Percentiles rank a stretch among this genome's conserved stretches.
phyloP scores from a whole-genome alignment of 2,888 invertebrate genomes.

The Agriopis leucophaearia region DNA sequence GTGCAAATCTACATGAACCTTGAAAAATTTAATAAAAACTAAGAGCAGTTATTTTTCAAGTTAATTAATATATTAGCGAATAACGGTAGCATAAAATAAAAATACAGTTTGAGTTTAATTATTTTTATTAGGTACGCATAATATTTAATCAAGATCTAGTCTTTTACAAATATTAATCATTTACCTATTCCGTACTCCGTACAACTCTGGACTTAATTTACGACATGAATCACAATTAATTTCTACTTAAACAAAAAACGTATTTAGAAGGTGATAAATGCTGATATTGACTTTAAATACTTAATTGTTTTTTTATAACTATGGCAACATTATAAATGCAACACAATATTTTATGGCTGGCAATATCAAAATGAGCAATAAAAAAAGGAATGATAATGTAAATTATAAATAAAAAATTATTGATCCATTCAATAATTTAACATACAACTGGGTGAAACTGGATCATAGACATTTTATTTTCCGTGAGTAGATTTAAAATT shows the following conservation, averaged over 20 bases:
- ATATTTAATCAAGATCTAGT: conserved; percentile 64
- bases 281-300: conserved; percentile 21
- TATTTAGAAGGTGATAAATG: conserved; percentile 21
- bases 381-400: neutral
- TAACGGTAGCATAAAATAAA: conserved; percentile 38
- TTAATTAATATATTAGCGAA: too few species aligned
- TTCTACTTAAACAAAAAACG: conserved; percentile 39
- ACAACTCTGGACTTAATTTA: conserved; percentile 50
- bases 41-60: too few species aligned
- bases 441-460: neutral
- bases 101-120: conserved; percentile 57
- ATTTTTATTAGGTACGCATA: conserved; percentile 66
- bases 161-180: conserved; percentile 54
- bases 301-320: conserved; percentile 32
- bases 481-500: neutral
- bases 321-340: conserved; percentile 50
- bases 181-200: conserved; percentile 46
- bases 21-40: too few species aligned
- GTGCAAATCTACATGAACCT: too few species aligned
- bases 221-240: conserved; percentile 57
- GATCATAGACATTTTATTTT: neutral
- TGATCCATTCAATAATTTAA: neutral
- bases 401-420: neutral
- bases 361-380: neutral
- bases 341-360: conserved; percentile 29